phyloP scores from a whole-genome alignment of 2,113 vertebrate genomes.

The Solea solea region DNA sequence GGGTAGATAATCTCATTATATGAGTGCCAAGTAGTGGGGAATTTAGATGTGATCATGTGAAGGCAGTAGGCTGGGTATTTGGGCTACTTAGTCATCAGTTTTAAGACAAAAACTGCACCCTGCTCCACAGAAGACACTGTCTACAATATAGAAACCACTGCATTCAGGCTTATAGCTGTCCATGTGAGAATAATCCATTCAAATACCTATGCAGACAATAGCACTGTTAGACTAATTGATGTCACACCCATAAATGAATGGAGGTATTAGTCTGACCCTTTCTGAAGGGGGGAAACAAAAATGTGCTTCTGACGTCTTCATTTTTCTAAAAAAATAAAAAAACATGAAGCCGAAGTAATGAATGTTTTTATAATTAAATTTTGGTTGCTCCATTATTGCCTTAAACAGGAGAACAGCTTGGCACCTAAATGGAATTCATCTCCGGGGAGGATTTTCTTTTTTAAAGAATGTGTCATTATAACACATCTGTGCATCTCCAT shows the following conservation, averaged over 20 bases:
- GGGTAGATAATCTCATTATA: conserved; percentile 47
- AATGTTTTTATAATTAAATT: conserved; percentile 62
- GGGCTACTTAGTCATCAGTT: conserved; percentile 26
- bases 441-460: conserved; percentile 29
- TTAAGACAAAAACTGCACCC: conserved; percentile 4
- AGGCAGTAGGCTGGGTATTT: conserved; percentile 9
- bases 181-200: conserved; percentile 55
- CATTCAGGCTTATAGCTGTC: conserved; percentile 35
- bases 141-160: conserved; percentile 16
- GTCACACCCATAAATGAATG: conserved; percentile 50
- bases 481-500: conserved; percentile 25
- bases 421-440: conserved; percentile 36
- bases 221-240: conserved; percentile 65
- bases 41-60: conserved; percentile 29
- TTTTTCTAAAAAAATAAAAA: conserved; percentile 48
- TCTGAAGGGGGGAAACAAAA: conserved; percentile 17
- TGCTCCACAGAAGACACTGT: neutral
- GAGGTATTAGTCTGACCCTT: conserved; percentile 59
- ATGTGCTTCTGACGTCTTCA: conserved; percentile 47
- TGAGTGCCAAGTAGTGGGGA: conserved; percentile 33
- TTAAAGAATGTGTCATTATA: conserved; percentile 13
- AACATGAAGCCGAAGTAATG: conserved; percentile 37
- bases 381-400: conserved; percentile 36
- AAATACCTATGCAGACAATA: conserved; percentile 56
- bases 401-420: conserved; percentile 40